Evolutionary conservation across 2,797 vertebrate species (phyloP), one percentile per base, ranked within the genome.

Genomic region (Gadopsis bispinosus): DNA sequence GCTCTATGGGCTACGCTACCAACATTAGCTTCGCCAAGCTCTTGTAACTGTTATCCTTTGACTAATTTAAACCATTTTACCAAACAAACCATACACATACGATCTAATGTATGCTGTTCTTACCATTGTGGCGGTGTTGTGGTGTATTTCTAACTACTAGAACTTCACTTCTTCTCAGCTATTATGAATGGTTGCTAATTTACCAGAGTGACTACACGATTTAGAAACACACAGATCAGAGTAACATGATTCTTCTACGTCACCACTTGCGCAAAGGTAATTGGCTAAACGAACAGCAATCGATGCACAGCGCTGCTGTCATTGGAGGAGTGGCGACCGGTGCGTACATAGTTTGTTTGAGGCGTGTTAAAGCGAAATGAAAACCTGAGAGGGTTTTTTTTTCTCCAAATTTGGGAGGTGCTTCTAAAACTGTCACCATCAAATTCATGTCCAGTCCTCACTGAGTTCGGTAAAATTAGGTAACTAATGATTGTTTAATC

Each of bases 131-230:
- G 51, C 22, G 35, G 8, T 50, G 56, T 69, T 75, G 48, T 11
- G 37, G 50, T 79, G 0, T 73, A 2, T 26, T 63, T 60, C 60
- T n/a, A 37, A 31, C 14, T 1, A n/a, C 12, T 19, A 55, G 5
- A 58, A 64, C 4, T 20, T 19, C 26, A 35, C 35, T 56, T 31
- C 11, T 55, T 54, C 33, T 43, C 5, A 1, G 47, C 20, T 85
- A 4, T 48, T 26, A 4, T 65, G 48, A 80, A 58, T 17, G 16
- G 12, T 43, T 1, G 33, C 37, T 70, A 58, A 53, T 31, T 77
- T 56, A 60, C 70, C 48, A 71, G 66, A 88, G 93, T 96, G 95
- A 96, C 95, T 95, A 93, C 88, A 96, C 95, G 93, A 83, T 95
- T 95, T 95, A 86, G 89, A 75, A 86, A 89, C 81, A 88, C 68